phyloP scores from a whole-genome alignment of 2,113 vertebrate genomes.

The Apaloderma vittatum region DNA sequence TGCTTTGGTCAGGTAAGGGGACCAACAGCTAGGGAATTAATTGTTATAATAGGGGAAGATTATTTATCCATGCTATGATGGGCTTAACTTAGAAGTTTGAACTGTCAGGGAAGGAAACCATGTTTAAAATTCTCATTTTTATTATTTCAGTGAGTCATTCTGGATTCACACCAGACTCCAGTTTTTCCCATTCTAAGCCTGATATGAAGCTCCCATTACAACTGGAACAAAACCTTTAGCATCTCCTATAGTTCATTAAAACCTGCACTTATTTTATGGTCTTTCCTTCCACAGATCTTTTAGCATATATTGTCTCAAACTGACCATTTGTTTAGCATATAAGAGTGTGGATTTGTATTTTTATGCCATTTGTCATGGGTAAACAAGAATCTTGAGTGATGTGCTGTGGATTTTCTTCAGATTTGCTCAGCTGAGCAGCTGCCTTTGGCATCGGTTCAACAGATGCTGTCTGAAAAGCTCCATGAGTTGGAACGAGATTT shows the following conservation, averaged over 20 bases:
- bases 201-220: background rate
- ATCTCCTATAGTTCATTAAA: background rate
- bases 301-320: background rate
- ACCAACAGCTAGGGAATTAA: background rate
- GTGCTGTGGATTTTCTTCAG: background rate
- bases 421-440: constrained; percentile 18
- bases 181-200: background rate
- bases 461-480: background rate
- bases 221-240: background rate
- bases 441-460: background rate
- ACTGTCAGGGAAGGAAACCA: background rate
- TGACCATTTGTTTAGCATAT: background rate
- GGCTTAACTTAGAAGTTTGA: background rate
- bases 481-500: background rate
- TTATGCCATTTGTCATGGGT: background rate
- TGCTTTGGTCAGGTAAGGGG: background rate
- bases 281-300: background rate
- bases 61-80: background rate
- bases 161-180: background rate
- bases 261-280: background rate
- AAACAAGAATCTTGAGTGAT: background rate
- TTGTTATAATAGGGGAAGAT: background rate
- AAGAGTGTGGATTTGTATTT: background rate
- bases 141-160: background rate
- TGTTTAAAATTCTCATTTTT: background rate